These are phyloP conservation scores for Acromyrmex heyeri DNA, from an alignment of 1,140 invertebrate genomes.

Conservation along the genomic window DNA sequence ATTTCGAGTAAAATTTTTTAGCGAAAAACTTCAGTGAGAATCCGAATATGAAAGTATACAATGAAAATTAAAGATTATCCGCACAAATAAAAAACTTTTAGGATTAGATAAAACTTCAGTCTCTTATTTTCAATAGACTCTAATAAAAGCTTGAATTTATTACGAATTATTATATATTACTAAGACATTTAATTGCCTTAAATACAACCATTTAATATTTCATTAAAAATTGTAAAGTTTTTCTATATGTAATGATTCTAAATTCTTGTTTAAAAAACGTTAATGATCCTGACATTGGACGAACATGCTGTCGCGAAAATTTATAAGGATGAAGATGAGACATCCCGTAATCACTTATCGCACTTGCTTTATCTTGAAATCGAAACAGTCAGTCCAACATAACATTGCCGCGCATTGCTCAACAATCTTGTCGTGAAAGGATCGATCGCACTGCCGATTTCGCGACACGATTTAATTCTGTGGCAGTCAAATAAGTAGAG, in stretches of 20 bases:
- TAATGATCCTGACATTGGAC: no score
- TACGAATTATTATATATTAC: background rate
- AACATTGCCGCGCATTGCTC: constrained; percentile 15
- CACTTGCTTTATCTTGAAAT: constrained; percentile 34
- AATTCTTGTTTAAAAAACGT: background rate
- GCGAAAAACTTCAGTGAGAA: background rate
- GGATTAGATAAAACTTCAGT: background rate
- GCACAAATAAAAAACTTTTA: background rate
- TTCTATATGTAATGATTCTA: background rate
- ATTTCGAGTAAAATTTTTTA: background rate
- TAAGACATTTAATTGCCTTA: background rate
- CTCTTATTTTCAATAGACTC: background rate
- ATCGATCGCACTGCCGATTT: constrained; percentile 5
- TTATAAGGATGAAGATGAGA: constrained; percentile 34
- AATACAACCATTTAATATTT: background rate
- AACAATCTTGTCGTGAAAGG: constrained; percentile 29
- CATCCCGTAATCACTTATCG: constrained; percentile 13
- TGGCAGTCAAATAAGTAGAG: constrained; percentile 27
- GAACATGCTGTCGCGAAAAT: background rate
- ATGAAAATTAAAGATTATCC: background rate
- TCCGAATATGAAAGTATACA: background rate
- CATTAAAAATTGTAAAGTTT: constrained; percentile 4
- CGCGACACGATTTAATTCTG: constrained; percentile 36
- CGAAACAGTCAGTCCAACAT: constrained; percentile 1
- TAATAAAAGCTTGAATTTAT: background rate